A percentile compares a stretch with the other conserved stretches of the same genome.
phyloP scores from a whole-genome alignment of 2,888 invertebrate genomes.

The Lymantria monacha region DNA sequence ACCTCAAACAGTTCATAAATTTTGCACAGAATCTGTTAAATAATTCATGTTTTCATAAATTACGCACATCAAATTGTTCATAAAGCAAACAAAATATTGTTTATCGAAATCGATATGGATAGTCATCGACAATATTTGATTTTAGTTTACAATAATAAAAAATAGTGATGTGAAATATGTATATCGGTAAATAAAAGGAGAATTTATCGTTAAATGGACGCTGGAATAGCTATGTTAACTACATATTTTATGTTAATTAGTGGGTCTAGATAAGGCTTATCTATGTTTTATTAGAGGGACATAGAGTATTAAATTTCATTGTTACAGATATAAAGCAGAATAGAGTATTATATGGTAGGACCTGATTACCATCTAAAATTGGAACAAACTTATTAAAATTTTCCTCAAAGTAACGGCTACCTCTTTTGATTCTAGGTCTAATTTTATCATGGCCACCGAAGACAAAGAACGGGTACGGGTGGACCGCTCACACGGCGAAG shows the following conservation, averaged over 20 bases:
- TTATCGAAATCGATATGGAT: constrained; percentile 18
- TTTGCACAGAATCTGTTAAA: constrained; percentile 15
- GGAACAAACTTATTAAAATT: too few relatives aligned
- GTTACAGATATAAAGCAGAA: constrained; percentile 15
- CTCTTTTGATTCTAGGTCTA: too few relatives aligned
- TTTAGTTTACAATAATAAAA: constrained; percentile 25
- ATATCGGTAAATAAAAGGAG: constrained; percentile 7
- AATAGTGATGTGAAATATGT: constrained; percentile 36
- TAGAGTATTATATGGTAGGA: neutral
- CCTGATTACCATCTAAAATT: too few relatives aligned
- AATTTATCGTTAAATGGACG: constrained; percentile 9
- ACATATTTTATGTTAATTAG: constrained; percentile 12
- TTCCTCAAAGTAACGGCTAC: too few relatives aligned
- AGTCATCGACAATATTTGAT: constrained; percentile 22
- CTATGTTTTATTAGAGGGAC: constrained; percentile 19
- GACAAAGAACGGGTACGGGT: too few relatives aligned
- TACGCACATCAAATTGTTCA: constrained; percentile 13
- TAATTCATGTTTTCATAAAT: constrained; percentile 18
- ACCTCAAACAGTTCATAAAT: constrained; percentile 1
- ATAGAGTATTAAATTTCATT: constrained; percentile 10
- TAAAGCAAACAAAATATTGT: constrained; percentile 24
- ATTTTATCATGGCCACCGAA: too few relatives aligned
- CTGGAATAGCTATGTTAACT: neutral
- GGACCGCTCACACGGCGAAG: too few relatives aligned
- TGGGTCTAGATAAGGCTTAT: constrained; percentile 28